Base-by-base conservation (phyloP, 2,113 vertebrate species). In the Sceloporus undulatus region DNA sequence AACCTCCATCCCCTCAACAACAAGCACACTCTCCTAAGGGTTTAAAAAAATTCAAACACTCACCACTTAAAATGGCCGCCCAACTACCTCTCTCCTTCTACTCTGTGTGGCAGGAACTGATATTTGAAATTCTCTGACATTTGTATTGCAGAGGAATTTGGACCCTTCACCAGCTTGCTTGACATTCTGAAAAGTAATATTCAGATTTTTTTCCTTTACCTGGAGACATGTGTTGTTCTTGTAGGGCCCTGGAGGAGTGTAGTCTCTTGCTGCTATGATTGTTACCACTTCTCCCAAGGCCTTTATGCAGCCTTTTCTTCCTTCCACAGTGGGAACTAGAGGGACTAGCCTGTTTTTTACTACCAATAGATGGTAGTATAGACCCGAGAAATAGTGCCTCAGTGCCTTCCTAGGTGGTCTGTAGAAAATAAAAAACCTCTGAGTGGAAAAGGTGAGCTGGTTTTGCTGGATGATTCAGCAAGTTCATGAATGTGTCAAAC, bases 291-390 rank as follows among this genome's bases (percentile, higher is more conserved):
- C 21, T 2, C 23, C 34, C 14, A 25, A 19, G 2, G 9, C 13
- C 21, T 66, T 80, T 14, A 65, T 65, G 59, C 48, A 85, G 19
- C 84, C 40, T 25, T 85, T 73, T 77, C 40, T 19, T 85, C 34
- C 9, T 34, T 40, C 74, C 75, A 86, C 48, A 66, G 62, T 74
- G 76, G 40, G 40, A 82, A 78, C 85, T 66, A 78, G 18, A 78
- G 76, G 65, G 21, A 9, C 6, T 52, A 10, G 18, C 8, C 42
- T 16, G 56, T 59, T 59, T 65, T 79, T 56, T 75, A 56, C n/a
- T 84, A 38, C 83, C 83, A 84, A 56, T 23, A 84, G 83, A 74
- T 84, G 83, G 70, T 70, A 84, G 70, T 59, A 56, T 6, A 84
- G 29, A 70, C 74, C 52, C 59, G 52, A 13, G 48, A 56, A 84